Conservation (phyloP, 2,888 invertebrate genomes). For the Labia minor region DNA sequence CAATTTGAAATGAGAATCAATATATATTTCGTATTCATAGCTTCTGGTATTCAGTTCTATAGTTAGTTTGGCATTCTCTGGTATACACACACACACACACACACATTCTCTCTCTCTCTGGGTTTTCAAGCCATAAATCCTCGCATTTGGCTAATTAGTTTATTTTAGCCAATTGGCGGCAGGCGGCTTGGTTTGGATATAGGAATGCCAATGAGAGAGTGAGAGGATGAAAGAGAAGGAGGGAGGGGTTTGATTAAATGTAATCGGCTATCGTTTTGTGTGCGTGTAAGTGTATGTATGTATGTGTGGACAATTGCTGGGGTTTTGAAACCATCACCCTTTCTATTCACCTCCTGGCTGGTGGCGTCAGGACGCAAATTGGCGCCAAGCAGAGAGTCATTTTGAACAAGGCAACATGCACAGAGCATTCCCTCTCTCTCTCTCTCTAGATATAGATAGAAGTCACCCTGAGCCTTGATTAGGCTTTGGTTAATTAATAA, state of each 20-base stretch:
- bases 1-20: background rate
- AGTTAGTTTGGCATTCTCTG: background rate
- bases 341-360: background rate
- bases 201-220: background rate
- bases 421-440: background rate
- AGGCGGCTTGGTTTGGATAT: background rate
- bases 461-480: constrained; percentile 39
- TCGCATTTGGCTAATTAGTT: background rate
- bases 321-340: background rate
- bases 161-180: background rate
- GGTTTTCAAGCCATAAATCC: background rate
- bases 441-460: background rate
- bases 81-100: too few species aligned
- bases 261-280: background rate
- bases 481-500: constrained; percentile 48
- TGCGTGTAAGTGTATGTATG: background rate
- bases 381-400: background rate
- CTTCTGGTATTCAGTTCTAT: background rate
- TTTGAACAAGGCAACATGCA: background rate
- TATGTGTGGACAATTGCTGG: background rate
- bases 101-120: background rate
- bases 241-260: background rate
- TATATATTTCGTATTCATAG: background rate
- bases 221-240: too few species aligned
- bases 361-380: background rate